Conservation (phyloP, 2,797 vertebrate genomes). For the Dallia pectoralis region DNA sequence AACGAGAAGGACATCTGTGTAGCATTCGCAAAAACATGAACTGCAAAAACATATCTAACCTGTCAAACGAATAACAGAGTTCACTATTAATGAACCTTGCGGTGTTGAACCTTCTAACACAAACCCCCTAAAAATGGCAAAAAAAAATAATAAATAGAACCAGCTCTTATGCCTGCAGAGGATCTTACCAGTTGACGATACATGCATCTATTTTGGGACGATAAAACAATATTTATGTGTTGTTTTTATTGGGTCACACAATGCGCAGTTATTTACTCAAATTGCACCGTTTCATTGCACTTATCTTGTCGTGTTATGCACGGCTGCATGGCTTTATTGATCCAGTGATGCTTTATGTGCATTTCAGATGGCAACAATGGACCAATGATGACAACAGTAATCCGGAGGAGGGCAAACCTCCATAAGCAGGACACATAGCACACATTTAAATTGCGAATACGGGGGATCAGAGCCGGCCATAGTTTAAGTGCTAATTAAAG, state of each 20-base stretch:
- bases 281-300: not conserved
- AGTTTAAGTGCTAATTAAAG: not conserved
- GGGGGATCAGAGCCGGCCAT: not conserved
- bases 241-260: not conserved
- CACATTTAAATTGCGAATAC: not conserved
- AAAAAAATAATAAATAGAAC: no score
- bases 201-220: no score
- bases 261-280: not conserved
- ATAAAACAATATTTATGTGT: not conserved
- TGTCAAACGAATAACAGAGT: no score
- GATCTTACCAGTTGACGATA: no score
- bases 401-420: constrained; percentile 5
- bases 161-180: no score
- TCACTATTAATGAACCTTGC: no score
- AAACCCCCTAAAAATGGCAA: no score
- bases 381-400: constrained; percentile 36
- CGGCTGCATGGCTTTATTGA: constrained; percentile 16
- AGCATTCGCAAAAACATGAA: no score
- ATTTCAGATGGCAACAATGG: constrained; percentile 21
- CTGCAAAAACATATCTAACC: no score
- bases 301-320: constrained; percentile 6
- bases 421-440: not conserved
- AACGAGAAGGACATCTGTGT: no score
- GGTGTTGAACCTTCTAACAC: no score
- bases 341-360: constrained; percentile 14